phyloP scores from a whole-genome alignment of 2,888 invertebrate species.

The Gymnoscelis rufifasciata region DNA sequence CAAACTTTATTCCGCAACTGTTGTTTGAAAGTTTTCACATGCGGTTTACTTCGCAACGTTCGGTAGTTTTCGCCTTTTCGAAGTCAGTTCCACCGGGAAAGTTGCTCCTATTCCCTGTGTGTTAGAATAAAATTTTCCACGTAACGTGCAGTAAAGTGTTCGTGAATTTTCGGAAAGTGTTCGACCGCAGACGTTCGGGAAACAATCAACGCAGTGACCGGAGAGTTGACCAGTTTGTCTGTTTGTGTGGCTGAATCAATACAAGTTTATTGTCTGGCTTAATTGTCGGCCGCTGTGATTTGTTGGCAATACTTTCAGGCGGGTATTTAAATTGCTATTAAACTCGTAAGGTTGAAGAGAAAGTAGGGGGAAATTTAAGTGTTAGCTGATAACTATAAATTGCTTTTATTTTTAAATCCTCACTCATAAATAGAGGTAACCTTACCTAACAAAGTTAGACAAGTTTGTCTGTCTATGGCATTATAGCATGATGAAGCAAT shows the following conservation, averaged over 20 bases:
- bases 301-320: no score
- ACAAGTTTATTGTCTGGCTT: conserved; percentile 20
- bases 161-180: conserved; percentile 36
- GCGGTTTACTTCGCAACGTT: conserved; percentile 12
- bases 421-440: no score
- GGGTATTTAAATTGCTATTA: no score
- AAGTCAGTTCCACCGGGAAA: conserved; percentile 4
- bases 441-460: no score
- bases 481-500: no score
- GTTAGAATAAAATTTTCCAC: not conserved
- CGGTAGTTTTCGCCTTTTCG: conserved; percentile 8
- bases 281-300: not conserved
- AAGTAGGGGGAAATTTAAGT: no score
- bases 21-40: conserved; percentile 29
- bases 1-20: conserved; percentile 37
- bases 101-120: not conserved
- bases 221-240: conserved; percentile 31
- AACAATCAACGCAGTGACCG: conserved; percentile 54
- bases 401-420: no score
- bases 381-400: no score
- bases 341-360: no score
- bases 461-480: no score
- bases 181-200: conserved; percentile 50
- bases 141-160: conserved; percentile 12
- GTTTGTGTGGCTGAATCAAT: conserved; percentile 25